These are phyloP conservation scores for Copidosoma floridanum DNA, from an alignment of 1,140 invertebrate genomes.

Conservation along the genomic window DNA sequence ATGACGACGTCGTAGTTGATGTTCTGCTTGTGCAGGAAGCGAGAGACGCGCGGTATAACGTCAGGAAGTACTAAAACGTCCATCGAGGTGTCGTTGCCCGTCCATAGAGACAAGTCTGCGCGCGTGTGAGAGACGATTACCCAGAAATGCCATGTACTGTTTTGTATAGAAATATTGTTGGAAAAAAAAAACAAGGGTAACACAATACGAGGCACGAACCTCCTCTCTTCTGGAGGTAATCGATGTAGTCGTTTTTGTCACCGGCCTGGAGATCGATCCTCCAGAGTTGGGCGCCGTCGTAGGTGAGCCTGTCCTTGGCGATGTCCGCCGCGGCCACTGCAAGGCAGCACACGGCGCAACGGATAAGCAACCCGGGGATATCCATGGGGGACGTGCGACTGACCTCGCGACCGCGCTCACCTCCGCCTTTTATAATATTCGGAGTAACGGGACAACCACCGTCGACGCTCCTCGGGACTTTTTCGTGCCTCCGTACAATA, in stretches of 20 bases:
- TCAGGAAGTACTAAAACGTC: conserved; percentile 68
- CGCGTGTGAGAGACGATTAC: no score
- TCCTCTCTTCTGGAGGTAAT: conserved; percentile 52
- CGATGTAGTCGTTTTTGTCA: conserved; percentile 48
- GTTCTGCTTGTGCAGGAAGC: conserved; percentile 44
- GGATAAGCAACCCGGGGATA: conserved; percentile 9
- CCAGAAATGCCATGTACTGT: no score
- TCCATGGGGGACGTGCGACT: conserved; percentile 31
- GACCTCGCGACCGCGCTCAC: conserved; percentile 33
- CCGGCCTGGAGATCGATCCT: conserved; percentile 43
- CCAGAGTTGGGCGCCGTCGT: conserved; percentile 59
- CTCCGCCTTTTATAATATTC: conserved; percentile 53
- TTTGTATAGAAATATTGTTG: conserved; percentile 1
- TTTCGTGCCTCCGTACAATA: no score
- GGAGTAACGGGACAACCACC: conserved; percentile 48
- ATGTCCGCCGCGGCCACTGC: conserved; percentile 35
- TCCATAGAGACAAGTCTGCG: conserved; percentile 69
- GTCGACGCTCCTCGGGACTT: no score
- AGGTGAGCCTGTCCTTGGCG: conserved; percentile 49
- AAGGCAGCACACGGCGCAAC: no score
- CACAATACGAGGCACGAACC: conserved; percentile 37
- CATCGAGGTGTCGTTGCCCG: conserved; percentile 64
- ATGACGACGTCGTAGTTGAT: conserved; percentile 66
- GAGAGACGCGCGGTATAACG: conserved; percentile 54
- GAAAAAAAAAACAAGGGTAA: conserved; percentile 8